A percentile compares a stretch with the other conserved stretches of the same genome.
Evolutionary conservation across 64 coral and sea anemone species (phyloP).

Genomic region (Stichodactyla helianthus): DNA sequence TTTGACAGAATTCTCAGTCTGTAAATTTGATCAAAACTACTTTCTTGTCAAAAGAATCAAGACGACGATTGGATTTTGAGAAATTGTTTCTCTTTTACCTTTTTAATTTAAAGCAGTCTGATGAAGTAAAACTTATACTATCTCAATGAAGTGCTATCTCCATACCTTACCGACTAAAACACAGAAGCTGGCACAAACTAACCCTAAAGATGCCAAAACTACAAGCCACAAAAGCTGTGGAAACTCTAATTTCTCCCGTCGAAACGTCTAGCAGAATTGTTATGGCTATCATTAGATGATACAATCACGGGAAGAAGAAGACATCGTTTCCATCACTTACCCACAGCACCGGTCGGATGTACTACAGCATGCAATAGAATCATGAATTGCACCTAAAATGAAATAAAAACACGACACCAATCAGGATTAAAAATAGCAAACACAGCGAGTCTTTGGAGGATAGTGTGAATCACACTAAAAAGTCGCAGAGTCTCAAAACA

Average conservation of each 20-base stretch:
- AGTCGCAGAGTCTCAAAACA: not conserved
- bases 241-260: not conserved
- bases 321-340: not conserved
- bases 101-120: conserved; percentile 10
- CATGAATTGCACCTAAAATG: not conserved
- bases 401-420: not conserved
- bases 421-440: not conserved
- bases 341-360: not conserved
- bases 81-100: not conserved
- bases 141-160: not conserved
- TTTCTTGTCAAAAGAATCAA: not conserved
- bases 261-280: not conserved
- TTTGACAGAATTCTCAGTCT: not conserved
- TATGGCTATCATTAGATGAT: not conserved
- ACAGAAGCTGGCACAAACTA: not conserved
- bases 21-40: not conserved
- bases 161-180: not conserved
- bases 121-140: not conserved
- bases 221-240: not conserved
- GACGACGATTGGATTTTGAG: not conserved
- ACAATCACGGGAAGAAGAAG: not conserved
- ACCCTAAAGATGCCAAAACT: not conserved
- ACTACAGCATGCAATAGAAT: not conserved
- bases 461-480: not conserved
- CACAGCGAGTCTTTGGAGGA: not conserved